Conservation (phyloP, 2,888 invertebrate genomes). For the Steromphala cineraria region DNA sequence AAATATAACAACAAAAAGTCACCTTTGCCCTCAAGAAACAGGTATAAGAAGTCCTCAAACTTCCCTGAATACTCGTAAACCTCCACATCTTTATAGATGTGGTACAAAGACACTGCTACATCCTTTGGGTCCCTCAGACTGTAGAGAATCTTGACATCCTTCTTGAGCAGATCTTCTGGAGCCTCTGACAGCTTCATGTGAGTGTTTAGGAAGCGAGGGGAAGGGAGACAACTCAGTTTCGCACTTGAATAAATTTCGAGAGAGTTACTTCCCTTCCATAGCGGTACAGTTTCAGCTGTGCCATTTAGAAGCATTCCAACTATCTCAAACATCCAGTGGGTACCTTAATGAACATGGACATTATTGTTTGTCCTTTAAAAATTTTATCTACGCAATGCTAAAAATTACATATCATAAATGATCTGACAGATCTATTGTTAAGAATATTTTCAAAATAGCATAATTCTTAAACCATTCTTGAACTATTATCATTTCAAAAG, state of each 20-base stretch:
- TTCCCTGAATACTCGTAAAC: conserved; percentile 20
- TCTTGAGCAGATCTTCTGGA: conserved; percentile 21
- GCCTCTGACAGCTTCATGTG: conserved; percentile 20
- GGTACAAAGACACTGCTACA: conserved; percentile 30
- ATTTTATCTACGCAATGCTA: no score
- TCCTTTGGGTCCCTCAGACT: conserved; percentile 29
- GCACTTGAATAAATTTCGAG: background rate
- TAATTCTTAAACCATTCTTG: no score
- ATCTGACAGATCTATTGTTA: no score
- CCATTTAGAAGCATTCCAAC: background rate
- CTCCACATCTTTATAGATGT: conserved; percentile 20
- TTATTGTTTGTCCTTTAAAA: no score
- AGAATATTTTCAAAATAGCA: no score
- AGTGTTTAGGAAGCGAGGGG: conserved; percentile 29
- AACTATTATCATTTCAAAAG: no score
- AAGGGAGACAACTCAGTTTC: background rate
- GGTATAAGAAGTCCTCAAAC: background rate
- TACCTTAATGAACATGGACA: no score
- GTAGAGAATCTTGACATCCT: conserved; percentile 28
- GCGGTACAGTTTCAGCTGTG: background rate
- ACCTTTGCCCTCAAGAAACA: background rate
- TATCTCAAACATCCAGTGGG: background rate
- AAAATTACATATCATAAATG: no score
- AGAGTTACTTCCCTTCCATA: background rate
- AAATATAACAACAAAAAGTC: no score